Conservation (phyloP, 2,888 invertebrate genomes). For the Eristalis tenax region DNA sequence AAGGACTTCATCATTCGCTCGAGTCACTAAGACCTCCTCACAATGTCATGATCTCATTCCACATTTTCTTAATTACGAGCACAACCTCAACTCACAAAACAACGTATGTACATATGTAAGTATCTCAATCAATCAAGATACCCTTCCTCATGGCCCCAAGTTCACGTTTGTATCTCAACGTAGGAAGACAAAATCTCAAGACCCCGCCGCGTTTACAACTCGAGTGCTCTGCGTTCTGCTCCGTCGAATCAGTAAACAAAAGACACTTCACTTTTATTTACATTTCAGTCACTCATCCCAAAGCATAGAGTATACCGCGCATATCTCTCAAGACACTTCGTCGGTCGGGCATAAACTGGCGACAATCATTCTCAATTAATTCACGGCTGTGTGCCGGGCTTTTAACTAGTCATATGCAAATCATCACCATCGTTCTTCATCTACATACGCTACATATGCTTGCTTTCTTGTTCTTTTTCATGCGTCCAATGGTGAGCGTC, state of each 20-base stretch:
- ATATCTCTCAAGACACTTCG: slow-evolving; percentile 7
- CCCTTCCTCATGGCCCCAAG: background rate
- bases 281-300: slow-evolving; percentile 31
- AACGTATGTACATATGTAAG: too few relatives aligned
- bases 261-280: slow-evolving; percentile 5
- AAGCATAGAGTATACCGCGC: background rate
- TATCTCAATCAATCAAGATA: background rate
- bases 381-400: slow-evolving; percentile 28
- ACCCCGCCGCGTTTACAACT: background rate
- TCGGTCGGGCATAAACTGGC: slow-evolving; percentile 9
- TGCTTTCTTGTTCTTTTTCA: slow-evolving; percentile 30
- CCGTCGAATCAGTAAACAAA: background rate
- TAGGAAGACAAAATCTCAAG: background rate
- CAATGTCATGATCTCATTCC: too few relatives aligned
- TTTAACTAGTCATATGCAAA: slow-evolving; percentile 45
- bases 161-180: background rate
- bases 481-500: slow-evolving; percentile 11
- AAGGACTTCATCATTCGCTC: background rate
- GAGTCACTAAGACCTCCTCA: background rate
- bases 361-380: slow-evolving; percentile 49
- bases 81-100: too few relatives aligned
- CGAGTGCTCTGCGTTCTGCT: background rate
- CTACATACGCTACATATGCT: background rate
- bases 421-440: slow-evolving; percentile 28
- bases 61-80: too few relatives aligned